Percentiles rank a stretch among this genome's conserved stretches.
These are phyloP conservation scores for Hyposmocoma kahamanoa DNA, from an alignment of 1,140 invertebrate genomes.

Conservation along the genomic window DNA sequence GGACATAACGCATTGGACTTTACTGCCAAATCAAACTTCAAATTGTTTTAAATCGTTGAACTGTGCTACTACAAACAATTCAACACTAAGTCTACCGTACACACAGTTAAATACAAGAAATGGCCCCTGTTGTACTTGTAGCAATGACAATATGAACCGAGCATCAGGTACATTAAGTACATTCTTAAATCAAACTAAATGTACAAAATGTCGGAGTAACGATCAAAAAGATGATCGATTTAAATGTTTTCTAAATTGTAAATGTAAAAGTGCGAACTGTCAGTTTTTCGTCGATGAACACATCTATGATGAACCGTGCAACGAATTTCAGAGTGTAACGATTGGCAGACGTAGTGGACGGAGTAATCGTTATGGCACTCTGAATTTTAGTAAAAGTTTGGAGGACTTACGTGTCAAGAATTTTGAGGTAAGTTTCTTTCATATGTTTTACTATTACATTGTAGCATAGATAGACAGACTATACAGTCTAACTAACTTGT, in stretches of 20 bases:
- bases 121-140: conserved; percentile 29
- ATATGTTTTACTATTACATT: no score
- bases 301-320: conserved; percentile 56
- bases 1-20: conserved; percentile 48
- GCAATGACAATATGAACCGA: conserved; percentile 22
- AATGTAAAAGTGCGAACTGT: conserved; percentile 38
- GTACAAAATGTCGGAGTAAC: conserved; percentile 46
- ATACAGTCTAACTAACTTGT: no score
- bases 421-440: conserved; percentile 30
- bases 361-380: conserved; percentile 39
- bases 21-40: conserved; percentile 41
- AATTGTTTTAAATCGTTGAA: conserved; percentile 75
- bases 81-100: conserved; percentile 55
- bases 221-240: conserved; percentile 41
- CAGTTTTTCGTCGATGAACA: conserved; percentile 52
- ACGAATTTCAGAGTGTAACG: conserved; percentile 14
- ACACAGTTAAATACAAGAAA: conserved; percentile 42
- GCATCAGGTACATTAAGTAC: conserved; percentile 21
- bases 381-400: conserved; percentile 49
- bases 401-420: conserved; percentile 33
- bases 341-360: conserved; percentile 6
- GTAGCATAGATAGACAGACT: no score
- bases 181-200: conserved; percentile 33
- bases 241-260: conserved; percentile 62
- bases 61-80: conserved; percentile 61